Evolutionary conservation across 2,888 invertebrate genomes (phyloP), one percentile per base, ranked within the genome.

Genomic region (Hemicrepidius hirtus): DNA sequence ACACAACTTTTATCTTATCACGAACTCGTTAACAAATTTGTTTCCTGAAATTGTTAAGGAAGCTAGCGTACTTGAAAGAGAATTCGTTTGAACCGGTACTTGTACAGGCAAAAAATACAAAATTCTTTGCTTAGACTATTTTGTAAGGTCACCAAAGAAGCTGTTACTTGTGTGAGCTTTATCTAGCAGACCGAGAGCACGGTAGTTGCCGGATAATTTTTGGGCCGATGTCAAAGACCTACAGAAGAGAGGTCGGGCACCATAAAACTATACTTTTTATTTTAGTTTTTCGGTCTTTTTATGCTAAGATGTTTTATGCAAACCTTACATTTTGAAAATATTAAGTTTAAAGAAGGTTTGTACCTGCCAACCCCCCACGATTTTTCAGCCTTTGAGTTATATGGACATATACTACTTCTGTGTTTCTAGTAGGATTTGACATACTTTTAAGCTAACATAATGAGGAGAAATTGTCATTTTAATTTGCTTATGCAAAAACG

Each of bases 181-280:
- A 55, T 66, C 66, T 44, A 18, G 41, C 68, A 60, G 62, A 37
- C 55, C 53, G 53, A 53, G 62, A 49, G 60, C 41, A 60, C 59
- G 53, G 59, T 60, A 68, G 60, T 68, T 28, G 60, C 40, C 49
- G 60, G 68, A 63, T 72, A 68, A 68, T 68, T 72, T 72, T 72
- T 68, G 71, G 66, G 41, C 21, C 40, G 55, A 72, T 68, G 72
- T 73, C 73, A 73, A 73, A 73, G 73, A 73, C 73, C 73, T 68
- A 64, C 28, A 57, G 46, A 37, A 68, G 64, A 68, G 64, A 60
- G 60, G 66, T 62, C 49, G 63, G 68, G 28, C 53, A 57, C 65
- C 72, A 67, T 72, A 72, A 72, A 67, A 62, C 53, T 57, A 62
- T 62, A 46, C 46, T 49, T 46, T 69, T 69, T 69, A 69, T 69